Conservation (phyloP, 2,797 vertebrate species). For the Craterocephalus amniculus region DNA sequence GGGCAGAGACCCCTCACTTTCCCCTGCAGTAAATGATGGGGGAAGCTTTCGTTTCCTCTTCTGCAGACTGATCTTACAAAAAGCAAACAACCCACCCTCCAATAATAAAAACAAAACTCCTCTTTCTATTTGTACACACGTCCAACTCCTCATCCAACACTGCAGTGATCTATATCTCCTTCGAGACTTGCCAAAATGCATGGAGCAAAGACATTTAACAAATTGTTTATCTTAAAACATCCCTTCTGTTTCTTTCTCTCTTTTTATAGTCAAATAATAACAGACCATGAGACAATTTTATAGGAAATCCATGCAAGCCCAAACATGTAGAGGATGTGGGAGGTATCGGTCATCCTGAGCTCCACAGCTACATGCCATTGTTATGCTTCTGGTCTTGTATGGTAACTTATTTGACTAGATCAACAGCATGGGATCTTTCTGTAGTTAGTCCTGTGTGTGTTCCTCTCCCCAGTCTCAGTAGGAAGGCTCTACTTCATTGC, state of each 20-base stretch:
- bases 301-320: constrained; percentile 76
- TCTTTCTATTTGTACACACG: constrained; percentile 56
- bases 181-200: constrained; percentile 82
- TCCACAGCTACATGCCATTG: constrained; percentile 78
- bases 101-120: constrained; percentile 48
- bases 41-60: constrained; percentile 59
- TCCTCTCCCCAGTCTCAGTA: constrained; percentile 82
- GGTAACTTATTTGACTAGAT: constrained; percentile 80
- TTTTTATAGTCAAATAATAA: constrained; percentile 42
- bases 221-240: constrained; percentile 50
- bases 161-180: constrained; percentile 82
- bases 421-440: constrained; percentile 85
- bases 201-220: constrained; percentile 57
- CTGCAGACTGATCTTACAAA: constrained; percentile 71
- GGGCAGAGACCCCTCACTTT: constrained; percentile 77
- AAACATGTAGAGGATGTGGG: constrained; percentile 68
- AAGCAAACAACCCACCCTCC: constrained; percentile 62
- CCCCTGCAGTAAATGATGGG: constrained; percentile 56
- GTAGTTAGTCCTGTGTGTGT: constrained; percentile 84
- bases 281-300: constrained; percentile 46
- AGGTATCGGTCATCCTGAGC: constrained; percentile 64
- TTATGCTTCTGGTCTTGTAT: constrained; percentile 85
- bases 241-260: constrained; percentile 40
- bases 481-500: constrained; percentile 87
- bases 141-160: constrained; percentile 64